A percentile compares a stretch with the other conserved stretches of the same genome.
These are phyloP conservation scores for Aplochiton taeniatus DNA, from an alignment of 2,797 vertebrate genomes.

Conservation along the genomic window DNA sequence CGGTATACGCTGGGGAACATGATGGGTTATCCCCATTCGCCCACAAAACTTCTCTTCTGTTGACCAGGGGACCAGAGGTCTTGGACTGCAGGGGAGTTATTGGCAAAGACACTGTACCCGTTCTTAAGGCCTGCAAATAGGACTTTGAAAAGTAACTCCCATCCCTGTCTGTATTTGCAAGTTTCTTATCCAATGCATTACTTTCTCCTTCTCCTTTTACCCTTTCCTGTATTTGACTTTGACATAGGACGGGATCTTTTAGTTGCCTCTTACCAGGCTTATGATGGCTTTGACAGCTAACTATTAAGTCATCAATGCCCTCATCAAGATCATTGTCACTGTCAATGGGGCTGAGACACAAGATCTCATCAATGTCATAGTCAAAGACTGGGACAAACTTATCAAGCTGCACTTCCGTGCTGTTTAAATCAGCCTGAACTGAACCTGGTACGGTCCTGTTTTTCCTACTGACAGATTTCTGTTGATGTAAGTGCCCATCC, in stretches of 20 bases:
- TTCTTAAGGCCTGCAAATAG: constrained; percentile 9
- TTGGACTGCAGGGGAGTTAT: not conserved
- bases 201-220: not conserved
- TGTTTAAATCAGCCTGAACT: not conserved
- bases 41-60: not conserved
- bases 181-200: not conserved
- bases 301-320: not conserved
- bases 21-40: not conserved
- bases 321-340: not conserved
- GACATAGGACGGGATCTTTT: not conserved
- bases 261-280: not conserved
- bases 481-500: not conserved
- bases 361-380: constrained; percentile 45
- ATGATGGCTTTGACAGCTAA: constrained; percentile 2
- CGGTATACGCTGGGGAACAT: not conserved
- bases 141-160: constrained; percentile 48
- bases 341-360: constrained; percentile 47
- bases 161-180: constrained; percentile 27
- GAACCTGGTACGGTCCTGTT: not conserved
- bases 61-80: constrained; percentile 11
- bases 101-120: not conserved
- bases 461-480: not conserved
- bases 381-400: constrained; percentile 36
- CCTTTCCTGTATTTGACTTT: not conserved
- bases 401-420: not conserved